Percentiles rank a stretch among this genome's conserved stretches.
These are phyloP conservation scores for Uropetala carovei DNA, from an alignment of 2,888 invertebrate species.

Conservation along the genomic window DNA sequence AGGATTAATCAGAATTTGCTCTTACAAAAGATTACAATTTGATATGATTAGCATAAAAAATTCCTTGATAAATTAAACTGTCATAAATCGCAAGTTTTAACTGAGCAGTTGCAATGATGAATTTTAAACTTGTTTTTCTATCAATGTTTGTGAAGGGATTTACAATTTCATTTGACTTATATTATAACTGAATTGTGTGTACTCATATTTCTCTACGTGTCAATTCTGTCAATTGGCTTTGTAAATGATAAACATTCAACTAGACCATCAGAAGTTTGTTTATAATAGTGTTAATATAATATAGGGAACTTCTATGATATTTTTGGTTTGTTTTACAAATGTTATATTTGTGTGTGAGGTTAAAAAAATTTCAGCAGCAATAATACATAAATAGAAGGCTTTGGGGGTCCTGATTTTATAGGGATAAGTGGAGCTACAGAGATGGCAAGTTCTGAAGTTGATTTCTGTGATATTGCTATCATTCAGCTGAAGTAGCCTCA, in stretches of 20 bases:
- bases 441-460: background rate
- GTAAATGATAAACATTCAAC: background rate
- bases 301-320: background rate
- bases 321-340: conserved; percentile 31
- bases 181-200: background rate
- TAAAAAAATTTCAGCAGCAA: conserved; percentile 37
- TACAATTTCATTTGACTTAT: conserved; percentile 18
- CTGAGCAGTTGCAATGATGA: conserved; percentile 32
- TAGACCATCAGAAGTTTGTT: background rate
- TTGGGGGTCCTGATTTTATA: background rate
- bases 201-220: background rate
- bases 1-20: conserved; percentile 43
- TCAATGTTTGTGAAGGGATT: background rate
- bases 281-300: background rate
- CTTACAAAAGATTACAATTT: conserved; percentile 5
- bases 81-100: background rate
- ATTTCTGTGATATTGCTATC: background rate
- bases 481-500: background rate
- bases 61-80: conserved; percentile 26
- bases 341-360: background rate
- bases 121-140: conserved; percentile 17
- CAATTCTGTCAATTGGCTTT: background rate
- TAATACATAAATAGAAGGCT: background rate
- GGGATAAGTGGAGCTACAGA: background rate
- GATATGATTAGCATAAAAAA: background rate